These are phyloP conservation scores for Fopius arisanus DNA, from an alignment of 1,140 invertebrate genomes.

Conservation along the genomic window DNA sequence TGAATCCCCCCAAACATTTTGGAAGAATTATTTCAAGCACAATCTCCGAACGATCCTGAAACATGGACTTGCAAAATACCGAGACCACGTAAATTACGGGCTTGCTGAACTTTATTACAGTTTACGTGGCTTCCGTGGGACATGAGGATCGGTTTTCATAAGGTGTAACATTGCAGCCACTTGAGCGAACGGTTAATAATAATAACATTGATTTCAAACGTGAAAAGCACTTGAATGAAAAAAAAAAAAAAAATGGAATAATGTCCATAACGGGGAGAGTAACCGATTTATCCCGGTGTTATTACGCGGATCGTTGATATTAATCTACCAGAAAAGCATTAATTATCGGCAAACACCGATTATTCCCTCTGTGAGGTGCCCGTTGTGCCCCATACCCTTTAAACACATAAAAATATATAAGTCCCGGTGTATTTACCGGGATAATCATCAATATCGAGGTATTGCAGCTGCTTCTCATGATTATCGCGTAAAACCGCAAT, in stretches of 20 bases:
- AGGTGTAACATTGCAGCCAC: neutral
- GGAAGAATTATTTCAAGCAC: neutral
- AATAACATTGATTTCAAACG: neutral
- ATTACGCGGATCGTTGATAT: too few species aligned
- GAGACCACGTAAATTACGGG: neutral
- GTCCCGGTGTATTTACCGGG: too few species aligned
- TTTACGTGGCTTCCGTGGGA: neutral
- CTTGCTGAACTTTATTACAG: constrained; percentile 7
- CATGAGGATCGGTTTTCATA: neutral
- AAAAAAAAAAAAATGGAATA: neutral
- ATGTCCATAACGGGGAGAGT: neutral
- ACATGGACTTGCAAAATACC: neutral
- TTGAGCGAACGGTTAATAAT: neutral
- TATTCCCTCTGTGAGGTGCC: too few species aligned
- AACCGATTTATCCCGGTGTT: neutral
- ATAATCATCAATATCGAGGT: too few species aligned
- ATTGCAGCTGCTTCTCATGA: too few species aligned
- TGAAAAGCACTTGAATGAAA: neutral
- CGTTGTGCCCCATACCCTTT: too few species aligned
- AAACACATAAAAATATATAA: too few species aligned
- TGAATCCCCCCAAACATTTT: neutral
- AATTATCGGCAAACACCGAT: too few species aligned
- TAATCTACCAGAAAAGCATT: too few species aligned
- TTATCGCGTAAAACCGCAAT: neutral
- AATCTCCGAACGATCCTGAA: neutral